Evolutionary conservation across 2,113 vertebrate genomes (phyloP), one percentile per base, ranked within the genome.

Genomic region (Perca flavescens): DNA sequence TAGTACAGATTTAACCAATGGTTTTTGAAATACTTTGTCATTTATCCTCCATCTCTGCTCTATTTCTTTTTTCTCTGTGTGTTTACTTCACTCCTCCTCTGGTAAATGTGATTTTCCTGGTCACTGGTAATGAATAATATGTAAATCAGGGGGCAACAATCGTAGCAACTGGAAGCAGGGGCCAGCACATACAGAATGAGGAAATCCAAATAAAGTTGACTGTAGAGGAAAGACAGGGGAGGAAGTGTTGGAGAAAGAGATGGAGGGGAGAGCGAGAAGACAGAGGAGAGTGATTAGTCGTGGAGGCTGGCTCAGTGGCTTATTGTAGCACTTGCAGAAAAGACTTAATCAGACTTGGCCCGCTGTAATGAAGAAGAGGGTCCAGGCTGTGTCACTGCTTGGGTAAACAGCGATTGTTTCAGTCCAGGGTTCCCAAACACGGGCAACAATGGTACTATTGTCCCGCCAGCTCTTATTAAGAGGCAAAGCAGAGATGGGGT

Each of bases 391-490:
- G 68, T 49, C 82, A 94, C 92, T 94, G 95, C 95, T 96, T 96
- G 95, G 93, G 95, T 97, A 97, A 97, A 97, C 94, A 97, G 92
- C 74, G 36, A 96, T 96, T 97, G 95, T 97, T 97, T 95, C 96
- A 94, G 94, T 92, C 93, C 93, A 66, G 90, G 93, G 74, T 95
- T 95, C 90, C 94, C 47, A 75, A 95, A 95, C 73, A 93, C 84
- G 92, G 95, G 91, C 95, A 95, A 97, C 96, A 98, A 97, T 96
- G 92, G 90, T 92, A 91, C 94, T 88, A 96, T 97, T 97, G 97
- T 97, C 94, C 93, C 94, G 89, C 85, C 86, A 85, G 89, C 91
- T 96, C 97, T 97, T 96, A 97, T 94, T 97, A 96, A 94, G 92
- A 84, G 91, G 88, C 87, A 79, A 92, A 93, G 88, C 71, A 58